Percentiles rank a stretch among this genome's conserved stretches.
Conservation (phyloP, 2,113 vertebrate species). For the Engystomops pustulosus region DNA sequence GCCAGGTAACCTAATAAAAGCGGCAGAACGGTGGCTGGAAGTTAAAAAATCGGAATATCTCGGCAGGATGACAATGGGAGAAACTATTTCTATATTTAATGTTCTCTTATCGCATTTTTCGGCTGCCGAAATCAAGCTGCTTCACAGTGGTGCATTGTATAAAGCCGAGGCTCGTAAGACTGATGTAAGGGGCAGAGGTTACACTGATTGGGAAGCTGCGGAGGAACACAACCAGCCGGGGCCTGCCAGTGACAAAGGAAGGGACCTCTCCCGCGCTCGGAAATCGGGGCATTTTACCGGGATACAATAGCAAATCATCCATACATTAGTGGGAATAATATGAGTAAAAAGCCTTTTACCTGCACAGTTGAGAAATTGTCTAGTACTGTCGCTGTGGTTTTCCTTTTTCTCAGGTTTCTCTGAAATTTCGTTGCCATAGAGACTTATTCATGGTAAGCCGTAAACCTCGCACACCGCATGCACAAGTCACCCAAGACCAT, state of each 20-base stretch:
- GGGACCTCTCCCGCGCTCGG: not conserved
- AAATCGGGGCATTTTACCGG: slow-evolving; percentile 2
- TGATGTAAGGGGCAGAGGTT: slow-evolving; percentile 17
- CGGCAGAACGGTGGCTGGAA: not conserved
- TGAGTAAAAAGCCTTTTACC: slow-evolving; percentile 35
- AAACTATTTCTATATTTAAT: slow-evolving; percentile 17
- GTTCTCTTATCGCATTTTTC: slow-evolving; percentile 21
- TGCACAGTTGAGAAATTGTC: not conserved
- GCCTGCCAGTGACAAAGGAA: not conserved
- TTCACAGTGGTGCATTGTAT: not conserved
- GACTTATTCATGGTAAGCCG: not conserved
- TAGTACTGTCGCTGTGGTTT: not conserved
- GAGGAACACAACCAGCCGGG: slow-evolving; percentile 23
- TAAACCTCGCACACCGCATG: not conserved
- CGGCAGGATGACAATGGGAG: not conserved
- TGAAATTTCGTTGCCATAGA: slow-evolving; percentile 23
- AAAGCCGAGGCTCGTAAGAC: not conserved
- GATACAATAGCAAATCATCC: slow-evolving; percentile 46
- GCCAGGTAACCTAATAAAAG: not conserved
- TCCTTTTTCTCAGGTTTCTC: not conserved
- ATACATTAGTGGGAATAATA: slow-evolving; percentile 6
- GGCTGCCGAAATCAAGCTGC: slow-evolving; percentile 32
- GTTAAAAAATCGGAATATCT: not conserved
- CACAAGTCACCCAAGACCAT: not conserved
- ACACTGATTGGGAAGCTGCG: slow-evolving; percentile 14